These are phyloP conservation scores for Coreoperca whiteheadi DNA, from an alignment of 2,113 vertebrate genomes.

Conservation along the genomic window DNA sequence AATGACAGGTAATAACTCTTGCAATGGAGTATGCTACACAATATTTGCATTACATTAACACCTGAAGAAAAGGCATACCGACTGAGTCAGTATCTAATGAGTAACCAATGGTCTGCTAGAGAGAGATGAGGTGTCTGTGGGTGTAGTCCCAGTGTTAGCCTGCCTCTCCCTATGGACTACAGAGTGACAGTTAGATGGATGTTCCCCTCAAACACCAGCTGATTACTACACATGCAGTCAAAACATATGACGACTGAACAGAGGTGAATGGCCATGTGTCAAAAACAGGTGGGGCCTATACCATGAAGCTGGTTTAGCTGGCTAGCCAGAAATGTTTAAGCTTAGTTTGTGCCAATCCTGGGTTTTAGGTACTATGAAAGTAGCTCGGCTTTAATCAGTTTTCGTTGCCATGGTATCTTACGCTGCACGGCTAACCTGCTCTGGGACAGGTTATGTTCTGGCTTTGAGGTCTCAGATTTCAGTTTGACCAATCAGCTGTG, in stretches of 20 bases:
- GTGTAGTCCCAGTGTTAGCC: constrained; percentile 43
- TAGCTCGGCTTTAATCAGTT: too few species aligned
- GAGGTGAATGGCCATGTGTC: constrained; percentile 44
- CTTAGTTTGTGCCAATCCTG: too few species aligned
- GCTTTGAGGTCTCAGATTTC: too few species aligned
- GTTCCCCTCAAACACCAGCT: constrained; percentile 67
- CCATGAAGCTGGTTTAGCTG: too few species aligned
- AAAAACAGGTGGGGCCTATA: constrained; percentile 10
- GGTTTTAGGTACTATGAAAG: too few species aligned
- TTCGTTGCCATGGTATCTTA: too few species aligned
- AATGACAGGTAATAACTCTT: background rate
- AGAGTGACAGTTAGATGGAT: constrained; percentile 78
- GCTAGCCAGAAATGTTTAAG: too few species aligned
- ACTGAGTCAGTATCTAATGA: constrained; percentile 74
- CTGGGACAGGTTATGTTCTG: too few species aligned
- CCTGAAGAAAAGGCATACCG: background rate
- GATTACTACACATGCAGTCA: constrained; percentile 66
- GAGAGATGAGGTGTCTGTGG: constrained; percentile 68
- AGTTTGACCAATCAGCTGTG: too few species aligned
- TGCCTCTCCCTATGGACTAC: constrained; percentile 60
- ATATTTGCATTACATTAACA: background rate
- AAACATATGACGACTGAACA: constrained; percentile 26
- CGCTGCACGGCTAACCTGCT: too few species aligned
- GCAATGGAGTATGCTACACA: background rate
- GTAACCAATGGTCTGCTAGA: constrained; percentile 79